Evolutionary conservation across 2,113 vertebrate genomes (phyloP), one percentile per base, ranked within the genome.

Genomic region (Albula goreensis): DNA sequence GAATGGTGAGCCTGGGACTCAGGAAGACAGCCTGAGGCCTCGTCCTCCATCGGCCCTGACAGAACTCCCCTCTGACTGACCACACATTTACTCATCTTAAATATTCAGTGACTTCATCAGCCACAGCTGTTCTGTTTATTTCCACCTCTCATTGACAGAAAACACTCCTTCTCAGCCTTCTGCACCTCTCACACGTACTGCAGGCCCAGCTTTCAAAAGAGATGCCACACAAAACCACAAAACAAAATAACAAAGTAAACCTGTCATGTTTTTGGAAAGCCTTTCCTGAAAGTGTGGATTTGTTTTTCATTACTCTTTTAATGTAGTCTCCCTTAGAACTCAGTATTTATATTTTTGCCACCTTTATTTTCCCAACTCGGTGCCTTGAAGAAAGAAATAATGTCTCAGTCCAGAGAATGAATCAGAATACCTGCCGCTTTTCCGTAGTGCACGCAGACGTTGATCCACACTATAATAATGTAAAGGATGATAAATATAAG

Each of bases 1-100:
- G 92, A 93, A 91, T 92, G 91, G 93, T 90, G 93, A 90, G 90
- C 92, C 89, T 93, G 91, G 90, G 84, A 56, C 82, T 56, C 87
- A 19, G 90, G 9, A 66, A 87, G 90, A 89, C 89, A 93, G 90
- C 91, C 92, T 53, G 0, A 63, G 48, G 92, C 86, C 88, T 88
- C 86, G 91, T 92, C 89, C 89, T 88, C 88, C 77, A 88, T 93
- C 88, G 85, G 86, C 86, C 85, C 86, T 78, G 51, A 86, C 89
- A 87, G 50, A 4, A 79, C 83, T 86, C 84, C 84, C 53, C 82
- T 66, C 78, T 88, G 81, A 81, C 70, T 88, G 81, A 81, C 70
- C 22, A 87, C 88, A 17, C 25, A 22, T 85, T 56, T 87, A 79
- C 87, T 88, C 86, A 5, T 85, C 85, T 85, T 86, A 89, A 92